phyloP scores from a whole-genome alignment of 2,797 vertebrate species.

The Florisuga fusca region DNA sequence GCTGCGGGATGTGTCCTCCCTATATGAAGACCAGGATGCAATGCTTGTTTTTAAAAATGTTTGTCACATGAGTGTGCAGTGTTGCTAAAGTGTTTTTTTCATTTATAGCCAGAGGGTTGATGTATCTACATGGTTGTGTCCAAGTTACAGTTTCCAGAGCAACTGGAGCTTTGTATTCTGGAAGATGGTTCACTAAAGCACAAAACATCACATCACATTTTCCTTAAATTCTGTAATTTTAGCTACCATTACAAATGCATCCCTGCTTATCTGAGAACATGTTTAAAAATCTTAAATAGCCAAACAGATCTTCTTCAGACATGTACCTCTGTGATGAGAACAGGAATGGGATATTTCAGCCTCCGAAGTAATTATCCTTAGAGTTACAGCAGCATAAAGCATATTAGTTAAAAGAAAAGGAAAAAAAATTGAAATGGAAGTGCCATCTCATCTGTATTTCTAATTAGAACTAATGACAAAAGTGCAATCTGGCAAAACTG shows the following conservation, averaged over 20 bases:
- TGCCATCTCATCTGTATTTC: neutral
- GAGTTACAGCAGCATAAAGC: neutral
- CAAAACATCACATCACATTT: neutral
- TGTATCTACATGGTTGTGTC: slow-evolving; percentile 44
- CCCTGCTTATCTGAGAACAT: neutral
- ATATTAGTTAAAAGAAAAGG: neutral
- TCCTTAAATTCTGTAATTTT: slow-evolving; percentile 27
- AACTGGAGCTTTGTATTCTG: slow-evolving; percentile 60
- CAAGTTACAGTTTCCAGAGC: slow-evolving; percentile 72
- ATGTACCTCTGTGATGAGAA: neutral
- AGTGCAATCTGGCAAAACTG: neutral
- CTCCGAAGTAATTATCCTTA: neutral
- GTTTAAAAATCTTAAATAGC: neutral
- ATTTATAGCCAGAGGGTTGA: slow-evolving; percentile 45
- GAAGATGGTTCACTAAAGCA: slow-evolving; percentile 36
- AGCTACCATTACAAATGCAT: slow-evolving; percentile 8
- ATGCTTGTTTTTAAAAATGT: neutral
- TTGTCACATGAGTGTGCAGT: neutral
- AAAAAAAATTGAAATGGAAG: neutral
- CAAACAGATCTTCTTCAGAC: neutral
- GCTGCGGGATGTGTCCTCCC: neutral
- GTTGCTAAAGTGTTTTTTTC: slow-evolving; percentile 20
- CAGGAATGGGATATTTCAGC: neutral
- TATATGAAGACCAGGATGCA: neutral
- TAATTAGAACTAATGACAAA: neutral